A percentile compares a stretch with the other conserved stretches of the same genome.
phyloP scores from a whole-genome alignment of 2,797 vertebrate genomes.

The Apogon hyalosoma region DNA sequence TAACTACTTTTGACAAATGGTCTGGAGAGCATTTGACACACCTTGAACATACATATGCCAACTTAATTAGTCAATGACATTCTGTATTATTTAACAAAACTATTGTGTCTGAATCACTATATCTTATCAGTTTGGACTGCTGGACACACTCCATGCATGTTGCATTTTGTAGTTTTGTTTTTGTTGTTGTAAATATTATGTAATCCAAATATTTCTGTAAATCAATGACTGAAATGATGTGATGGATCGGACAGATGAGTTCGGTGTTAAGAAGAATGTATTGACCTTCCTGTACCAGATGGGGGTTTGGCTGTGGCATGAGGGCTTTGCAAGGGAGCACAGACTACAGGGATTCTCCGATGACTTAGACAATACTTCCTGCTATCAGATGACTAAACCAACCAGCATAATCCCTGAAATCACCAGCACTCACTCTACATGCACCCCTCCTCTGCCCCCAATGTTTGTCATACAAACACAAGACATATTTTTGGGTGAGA shows the following conservation, averaged over 20 bases:
- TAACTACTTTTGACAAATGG: conserved; percentile 40
- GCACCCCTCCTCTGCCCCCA: conserved; percentile 64
- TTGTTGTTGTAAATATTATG: conserved; percentile 79
- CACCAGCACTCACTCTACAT: conserved; percentile 76
- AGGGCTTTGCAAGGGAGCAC: conserved; percentile 59
- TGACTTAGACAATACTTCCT: conserved; percentile 46
- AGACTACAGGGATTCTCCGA: conserved; percentile 54
- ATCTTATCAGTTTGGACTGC: conserved; percentile 52
- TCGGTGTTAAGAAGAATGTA: conserved; percentile 70
- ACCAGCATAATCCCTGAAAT: conserved; percentile 74
- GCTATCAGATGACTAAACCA: conserved; percentile 63
- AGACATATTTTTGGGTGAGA: conserved; percentile 70
- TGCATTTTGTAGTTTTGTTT: conserved; percentile 69
- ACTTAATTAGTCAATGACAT: conserved; percentile 48
- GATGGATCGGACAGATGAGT: conserved; percentile 53
- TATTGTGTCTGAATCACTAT: conserved; percentile 52
- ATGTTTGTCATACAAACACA: conserved; percentile 84
- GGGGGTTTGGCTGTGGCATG: conserved; percentile 49
- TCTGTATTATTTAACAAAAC: conserved; percentile 58
- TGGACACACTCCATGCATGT: conserved; percentile 70
- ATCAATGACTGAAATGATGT: conserved; percentile 46
- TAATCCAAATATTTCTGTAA: conserved; percentile 58
- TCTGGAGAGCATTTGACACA: conserved; percentile 48
- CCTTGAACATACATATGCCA: conserved; percentile 50
- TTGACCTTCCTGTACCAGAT: conserved; percentile 56